These are phyloP conservation scores for Zophobas morio DNA, from an alignment of 1,140 invertebrate species.

Conservation along the genomic window DNA sequence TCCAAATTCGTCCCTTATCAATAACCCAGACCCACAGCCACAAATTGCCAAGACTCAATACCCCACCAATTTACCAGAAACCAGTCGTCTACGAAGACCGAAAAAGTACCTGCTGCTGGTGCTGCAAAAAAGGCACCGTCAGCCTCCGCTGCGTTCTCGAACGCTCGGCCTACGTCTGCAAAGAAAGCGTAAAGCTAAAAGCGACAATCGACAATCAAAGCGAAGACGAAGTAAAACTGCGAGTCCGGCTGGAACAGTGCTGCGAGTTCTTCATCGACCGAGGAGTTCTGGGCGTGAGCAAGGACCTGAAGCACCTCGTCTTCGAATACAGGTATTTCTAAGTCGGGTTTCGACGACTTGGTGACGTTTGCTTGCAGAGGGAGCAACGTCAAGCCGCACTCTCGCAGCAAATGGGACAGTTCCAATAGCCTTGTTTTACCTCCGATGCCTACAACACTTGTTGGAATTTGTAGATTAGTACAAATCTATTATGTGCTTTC, in stretches of 20 bases:
- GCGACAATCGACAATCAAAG: constrained; percentile 86
- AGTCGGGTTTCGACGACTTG: no score
- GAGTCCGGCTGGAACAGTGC: constrained; percentile 82
- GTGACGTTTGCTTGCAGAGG: constrained; percentile 66
- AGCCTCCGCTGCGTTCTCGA: constrained; percentile 80
- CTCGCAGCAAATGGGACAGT: constrained; percentile 78
- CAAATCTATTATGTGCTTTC: constrained; percentile 88
- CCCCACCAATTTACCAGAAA: constrained; percentile 71
- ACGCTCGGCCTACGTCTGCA: constrained; percentile 85
- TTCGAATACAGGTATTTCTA: constrained; percentile 74
- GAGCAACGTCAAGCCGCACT: constrained; percentile 75
- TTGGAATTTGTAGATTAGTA: constrained; percentile 82
- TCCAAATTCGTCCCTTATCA: no score
- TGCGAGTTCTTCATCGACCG: constrained; percentile 87
- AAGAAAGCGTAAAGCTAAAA: constrained; percentile 83
- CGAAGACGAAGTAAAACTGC: constrained; percentile 79
- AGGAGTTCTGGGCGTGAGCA: constrained; percentile 83
- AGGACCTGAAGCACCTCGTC: constrained; percentile 80
- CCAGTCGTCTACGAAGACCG: constrained; percentile 81
- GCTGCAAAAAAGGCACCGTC: constrained; percentile 82
- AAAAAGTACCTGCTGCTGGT: constrained; percentile 81
- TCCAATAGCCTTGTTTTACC: constrained; percentile 80
- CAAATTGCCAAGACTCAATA: no score
- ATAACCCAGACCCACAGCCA: no score
- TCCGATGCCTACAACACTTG: constrained; percentile 84